Evolutionary conservation across 2,113 vertebrate genomes (phyloP).

Genomic region (Dendrocopos noguchii): DNA sequence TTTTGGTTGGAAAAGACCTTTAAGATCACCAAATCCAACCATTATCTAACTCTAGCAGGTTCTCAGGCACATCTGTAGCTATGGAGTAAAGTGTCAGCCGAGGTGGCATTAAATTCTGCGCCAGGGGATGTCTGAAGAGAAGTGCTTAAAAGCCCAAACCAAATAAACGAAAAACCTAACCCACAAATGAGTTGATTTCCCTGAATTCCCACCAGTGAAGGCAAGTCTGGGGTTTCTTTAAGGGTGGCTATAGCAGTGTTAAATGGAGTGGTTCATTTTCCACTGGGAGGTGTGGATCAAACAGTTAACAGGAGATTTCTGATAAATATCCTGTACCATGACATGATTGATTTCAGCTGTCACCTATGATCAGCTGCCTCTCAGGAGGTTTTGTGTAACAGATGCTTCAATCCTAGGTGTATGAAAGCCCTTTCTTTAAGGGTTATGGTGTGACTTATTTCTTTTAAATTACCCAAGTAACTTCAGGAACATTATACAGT

Average conservation of each 20-base stretch:
- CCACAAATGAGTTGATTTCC: background rate
- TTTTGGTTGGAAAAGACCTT: no score
- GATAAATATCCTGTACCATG: background rate
- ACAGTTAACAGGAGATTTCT: background rate
- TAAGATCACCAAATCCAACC: no score
- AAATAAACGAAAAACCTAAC: background rate
- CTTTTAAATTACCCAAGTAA: background rate
- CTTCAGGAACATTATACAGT: background rate
- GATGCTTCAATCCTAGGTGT: background rate
- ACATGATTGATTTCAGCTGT: background rate
- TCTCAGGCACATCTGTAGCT: background rate
- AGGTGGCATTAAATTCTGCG: no score
- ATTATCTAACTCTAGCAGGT: no score
- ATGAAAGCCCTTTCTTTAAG: background rate
- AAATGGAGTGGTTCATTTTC: background rate
- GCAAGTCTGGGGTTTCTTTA: background rate
- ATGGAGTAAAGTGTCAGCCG: background rate
- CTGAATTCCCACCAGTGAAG: background rate
- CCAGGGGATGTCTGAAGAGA: background rate
- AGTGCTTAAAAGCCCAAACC: background rate
- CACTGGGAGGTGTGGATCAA: background rate
- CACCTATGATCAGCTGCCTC: background rate
- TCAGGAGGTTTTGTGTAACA: background rate
- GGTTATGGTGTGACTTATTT: background rate
- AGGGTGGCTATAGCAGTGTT: background rate